phyloP scores from a whole-genome alignment of 2,888 invertebrate genomes.

The Norana najaformis region DNA sequence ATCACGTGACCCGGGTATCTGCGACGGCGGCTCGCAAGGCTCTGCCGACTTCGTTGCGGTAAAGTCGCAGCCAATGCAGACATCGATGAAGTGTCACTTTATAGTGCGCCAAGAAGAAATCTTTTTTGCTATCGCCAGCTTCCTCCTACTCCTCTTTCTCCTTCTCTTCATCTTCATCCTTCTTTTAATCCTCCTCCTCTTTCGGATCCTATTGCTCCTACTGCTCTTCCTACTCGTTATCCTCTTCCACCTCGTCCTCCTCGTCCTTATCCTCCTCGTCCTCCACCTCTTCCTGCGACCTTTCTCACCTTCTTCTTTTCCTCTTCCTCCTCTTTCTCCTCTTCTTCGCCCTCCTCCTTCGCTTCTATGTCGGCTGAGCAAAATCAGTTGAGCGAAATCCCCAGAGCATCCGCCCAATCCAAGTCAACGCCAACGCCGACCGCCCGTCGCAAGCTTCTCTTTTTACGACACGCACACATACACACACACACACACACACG shows the following conservation, averaged over 20 bases:
- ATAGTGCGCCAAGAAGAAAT: neutral
- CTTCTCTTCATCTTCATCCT: too few species aligned
- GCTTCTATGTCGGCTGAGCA: neutral
- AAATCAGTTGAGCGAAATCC: neutral
- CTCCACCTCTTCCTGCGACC: neutral
- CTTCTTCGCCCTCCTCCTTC: neutral
- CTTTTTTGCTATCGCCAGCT: too few species aligned
- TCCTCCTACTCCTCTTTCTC: too few species aligned
- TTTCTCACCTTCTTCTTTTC: neutral
- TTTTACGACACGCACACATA: neutral
- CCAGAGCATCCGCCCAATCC: neutral
- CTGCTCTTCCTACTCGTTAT: too few species aligned
- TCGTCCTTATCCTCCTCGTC: neutral
- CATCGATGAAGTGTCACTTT: neutral
- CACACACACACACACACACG: neutral
- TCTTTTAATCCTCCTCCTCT: too few species aligned
- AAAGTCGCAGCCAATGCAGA: neutral
- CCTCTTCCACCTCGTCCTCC: too few species aligned
- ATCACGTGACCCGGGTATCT: conserved; percentile 24
- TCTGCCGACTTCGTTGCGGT: neutral
- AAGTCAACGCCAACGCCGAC: neutral
- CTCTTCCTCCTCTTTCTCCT: too few species aligned
- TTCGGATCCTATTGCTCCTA: too few species aligned
- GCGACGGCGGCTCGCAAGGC: neutral
- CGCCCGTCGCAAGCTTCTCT: neutral